Conservation (phyloP, 2,888 invertebrate species). For the Aphidoletes aphidimyza region DNA sequence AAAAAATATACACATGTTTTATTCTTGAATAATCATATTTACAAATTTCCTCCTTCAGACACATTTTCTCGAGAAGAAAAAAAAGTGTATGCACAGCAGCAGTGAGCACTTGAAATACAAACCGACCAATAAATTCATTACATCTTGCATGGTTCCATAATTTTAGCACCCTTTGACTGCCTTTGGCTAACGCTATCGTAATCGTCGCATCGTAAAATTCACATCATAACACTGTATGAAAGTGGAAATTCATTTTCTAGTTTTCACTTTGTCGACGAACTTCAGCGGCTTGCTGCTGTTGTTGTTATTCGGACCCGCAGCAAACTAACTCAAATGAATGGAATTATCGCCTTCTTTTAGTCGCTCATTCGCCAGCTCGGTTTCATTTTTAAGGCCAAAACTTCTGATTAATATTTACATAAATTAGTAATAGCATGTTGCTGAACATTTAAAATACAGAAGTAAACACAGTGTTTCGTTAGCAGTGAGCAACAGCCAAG, state of each 20-base stretch:
- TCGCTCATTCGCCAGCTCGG: not conserved
- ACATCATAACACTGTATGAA: constrained; percentile 25
- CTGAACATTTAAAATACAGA: not conserved
- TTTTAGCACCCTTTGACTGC: constrained; percentile 5
- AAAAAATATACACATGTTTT: not conserved
- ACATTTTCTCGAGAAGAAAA: no score
- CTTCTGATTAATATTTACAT: constrained; percentile 42
- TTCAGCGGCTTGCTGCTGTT: no score
- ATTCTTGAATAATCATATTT: no score
- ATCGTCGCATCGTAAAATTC: constrained; percentile 33
- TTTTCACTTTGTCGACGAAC: not conserved
- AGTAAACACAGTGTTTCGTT: not conserved
- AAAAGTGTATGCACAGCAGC: not conserved
- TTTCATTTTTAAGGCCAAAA: not conserved
- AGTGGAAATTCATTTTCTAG: not conserved
- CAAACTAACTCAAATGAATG: not conserved
- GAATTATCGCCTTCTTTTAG: not conserved
- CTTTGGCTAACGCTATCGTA: constrained; percentile 18
- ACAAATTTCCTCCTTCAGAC: no score
- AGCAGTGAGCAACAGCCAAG: not conserved
- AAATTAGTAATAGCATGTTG: constrained; percentile 39
- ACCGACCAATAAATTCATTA: constrained; percentile 20
- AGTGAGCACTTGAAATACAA: not conserved
- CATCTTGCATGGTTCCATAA: not conserved
- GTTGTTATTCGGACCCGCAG: no score